phyloP scores from a whole-genome alignment of 2,888 invertebrate genomes.

The Sthenelais limicola region DNA sequence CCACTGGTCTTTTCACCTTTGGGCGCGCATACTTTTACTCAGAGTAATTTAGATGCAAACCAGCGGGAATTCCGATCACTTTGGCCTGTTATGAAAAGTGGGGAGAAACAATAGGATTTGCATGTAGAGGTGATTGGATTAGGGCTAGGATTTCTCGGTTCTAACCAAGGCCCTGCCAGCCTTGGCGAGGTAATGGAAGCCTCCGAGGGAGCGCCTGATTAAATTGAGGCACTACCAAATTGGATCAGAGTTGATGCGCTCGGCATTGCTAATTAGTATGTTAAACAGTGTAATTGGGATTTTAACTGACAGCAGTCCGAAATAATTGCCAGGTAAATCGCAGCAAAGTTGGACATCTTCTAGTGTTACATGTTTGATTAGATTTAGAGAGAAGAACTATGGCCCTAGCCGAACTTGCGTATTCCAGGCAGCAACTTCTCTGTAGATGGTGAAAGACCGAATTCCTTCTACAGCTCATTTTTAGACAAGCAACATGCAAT shows the following conservation, averaged over 20 bases:
- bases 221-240: conserved; percentile 38
- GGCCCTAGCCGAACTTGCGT: conserved; percentile 33
- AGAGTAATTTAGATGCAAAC: conserved; percentile 38
- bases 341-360: conserved; percentile 37
- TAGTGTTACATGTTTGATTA: conserved; percentile 36
- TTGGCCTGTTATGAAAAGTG: conserved; percentile 39
- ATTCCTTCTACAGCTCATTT: no score
- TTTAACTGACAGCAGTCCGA: conserved; percentile 41
- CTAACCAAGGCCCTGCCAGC: background rate
- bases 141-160: conserved; percentile 29
- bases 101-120: conserved; percentile 40
- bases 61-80: conserved; percentile 39
- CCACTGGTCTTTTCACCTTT: conserved; percentile 18
- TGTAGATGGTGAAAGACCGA: no score
- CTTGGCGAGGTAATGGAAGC: conserved; percentile 4
- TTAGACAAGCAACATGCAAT: no score
- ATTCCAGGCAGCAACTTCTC: conserved; percentile 38
- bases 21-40: conserved; percentile 38
- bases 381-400: conserved; percentile 26
- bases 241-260: conserved; percentile 40
- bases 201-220: conserved; percentile 28
- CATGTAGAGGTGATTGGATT: conserved; percentile 38
- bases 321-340: conserved; percentile 40
- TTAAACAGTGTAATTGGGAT: conserved; percentile 42
- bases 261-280: conserved; percentile 39